Percentiles rank a stretch among this genome's conserved stretches.
Evolutionary conservation across 2,113 vertebrate species (phyloP).

Genomic region (Epinephelus moara): DNA sequence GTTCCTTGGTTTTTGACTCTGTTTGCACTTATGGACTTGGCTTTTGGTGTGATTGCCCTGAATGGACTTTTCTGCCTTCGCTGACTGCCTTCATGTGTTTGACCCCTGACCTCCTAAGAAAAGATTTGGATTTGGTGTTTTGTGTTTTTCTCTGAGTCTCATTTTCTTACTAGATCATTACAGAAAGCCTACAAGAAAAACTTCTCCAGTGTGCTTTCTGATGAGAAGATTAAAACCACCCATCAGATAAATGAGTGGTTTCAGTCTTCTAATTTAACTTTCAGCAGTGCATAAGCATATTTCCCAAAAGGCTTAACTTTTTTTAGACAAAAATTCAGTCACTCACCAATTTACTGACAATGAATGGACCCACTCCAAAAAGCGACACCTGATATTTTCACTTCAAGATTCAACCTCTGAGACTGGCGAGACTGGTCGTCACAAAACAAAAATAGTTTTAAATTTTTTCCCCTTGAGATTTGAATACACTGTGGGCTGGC

Average conservation of each 20-base stretch:
- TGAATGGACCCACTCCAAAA: neutral
- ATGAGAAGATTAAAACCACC: too few relatives aligned
- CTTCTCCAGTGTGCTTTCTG: too few relatives aligned
- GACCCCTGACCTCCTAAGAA: too few relatives aligned
- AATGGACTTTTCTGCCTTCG: too few relatives aligned
- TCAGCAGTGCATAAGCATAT: neutral
- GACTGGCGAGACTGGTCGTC: neutral
- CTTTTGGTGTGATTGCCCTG: too few relatives aligned
- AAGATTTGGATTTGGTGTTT: too few relatives aligned
- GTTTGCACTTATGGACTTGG: too few relatives aligned
- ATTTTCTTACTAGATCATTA: too few relatives aligned
- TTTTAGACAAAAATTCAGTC: neutral
- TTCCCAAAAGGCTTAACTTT: neutral
- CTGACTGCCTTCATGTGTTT: too few relatives aligned
- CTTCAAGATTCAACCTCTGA: constrained; percentile 12
- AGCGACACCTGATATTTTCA: neutral
- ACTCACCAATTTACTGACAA: neutral
- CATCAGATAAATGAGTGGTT: neutral
- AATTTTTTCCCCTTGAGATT: constrained; percentile 10
- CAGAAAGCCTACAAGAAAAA: too few relatives aligned
- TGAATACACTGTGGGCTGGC: constrained; percentile 6
- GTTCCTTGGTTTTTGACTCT: too few relatives aligned
- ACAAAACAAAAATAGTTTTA: neutral
- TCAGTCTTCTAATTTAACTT: neutral
- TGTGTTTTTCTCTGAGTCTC: too few relatives aligned